Conservation (phyloP, 2,797 vertebrate species). For the Austrolebias charrua region DNA sequence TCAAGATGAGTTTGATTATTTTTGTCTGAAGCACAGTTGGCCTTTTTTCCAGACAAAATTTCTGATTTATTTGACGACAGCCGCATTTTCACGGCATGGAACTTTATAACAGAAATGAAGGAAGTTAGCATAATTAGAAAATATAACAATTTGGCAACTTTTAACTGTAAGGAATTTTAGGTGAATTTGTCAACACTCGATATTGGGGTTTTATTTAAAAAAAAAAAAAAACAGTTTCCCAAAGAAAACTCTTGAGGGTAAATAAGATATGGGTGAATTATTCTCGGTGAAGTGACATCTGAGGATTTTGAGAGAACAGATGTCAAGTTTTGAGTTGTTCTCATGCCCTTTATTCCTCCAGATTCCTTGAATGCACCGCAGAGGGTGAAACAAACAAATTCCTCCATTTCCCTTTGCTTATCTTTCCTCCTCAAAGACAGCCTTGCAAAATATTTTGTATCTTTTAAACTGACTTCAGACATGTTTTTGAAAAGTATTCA, state of each 20-base stretch:
- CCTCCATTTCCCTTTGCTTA: background rate
- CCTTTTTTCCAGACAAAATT: too few relatives aligned
- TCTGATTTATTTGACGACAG: too few relatives aligned
- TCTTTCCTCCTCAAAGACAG: background rate
- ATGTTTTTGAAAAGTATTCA: too few relatives aligned
- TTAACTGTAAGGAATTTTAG: too few relatives aligned
- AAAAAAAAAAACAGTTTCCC: background rate
- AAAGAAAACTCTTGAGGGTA: background rate
- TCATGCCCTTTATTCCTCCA: background rate
- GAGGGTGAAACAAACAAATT: background rate
- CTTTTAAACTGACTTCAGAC: too few relatives aligned
- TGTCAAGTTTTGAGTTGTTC: background rate
- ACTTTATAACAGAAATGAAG: too few relatives aligned
- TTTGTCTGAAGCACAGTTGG: too few relatives aligned
- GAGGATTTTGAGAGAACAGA: background rate
- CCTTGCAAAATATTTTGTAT: too few relatives aligned
- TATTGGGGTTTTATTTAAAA: background rate
- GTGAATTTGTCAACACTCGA: background rate
- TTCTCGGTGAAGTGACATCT: background rate
- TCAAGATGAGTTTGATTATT: too few relatives aligned
- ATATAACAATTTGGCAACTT: too few relatives aligned
- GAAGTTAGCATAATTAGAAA: too few relatives aligned
- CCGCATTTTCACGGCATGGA: too few relatives aligned
- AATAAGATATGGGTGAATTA: background rate
- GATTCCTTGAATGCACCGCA: background rate